Evolutionary conservation across 2,888 invertebrate genomes (phyloP), one percentile per base, ranked within the genome.

Genomic region (Colletes collaris): DNA sequence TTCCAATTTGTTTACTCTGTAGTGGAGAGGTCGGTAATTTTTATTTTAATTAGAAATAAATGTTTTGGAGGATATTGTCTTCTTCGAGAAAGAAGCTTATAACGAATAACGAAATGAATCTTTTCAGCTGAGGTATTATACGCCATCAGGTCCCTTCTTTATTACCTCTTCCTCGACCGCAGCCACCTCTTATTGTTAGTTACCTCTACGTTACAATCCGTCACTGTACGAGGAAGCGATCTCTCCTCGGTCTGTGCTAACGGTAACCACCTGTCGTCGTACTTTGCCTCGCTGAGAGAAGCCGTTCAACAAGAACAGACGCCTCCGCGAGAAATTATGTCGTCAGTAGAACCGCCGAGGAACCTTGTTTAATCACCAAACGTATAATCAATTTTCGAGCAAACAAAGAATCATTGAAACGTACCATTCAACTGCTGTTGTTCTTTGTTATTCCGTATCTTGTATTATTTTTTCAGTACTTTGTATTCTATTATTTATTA

Each of bases 221-320:
- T 82, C 82, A 82, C 67, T 60, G 76, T 66, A 63, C 71, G 16
- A 73, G 63, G 65, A 40, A 70, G 79, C 55, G 83, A 83, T 77
- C 77, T 56, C 56, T 76, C 70, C 64, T 72, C 64, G 80, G 80
- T 77, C 75, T 70, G 75, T 56, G 50, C 59, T 78, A 83, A 84
- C 81, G 78, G 81, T 84, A 83, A 84, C 83, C 83, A 83, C 81
- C 81, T 81, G 84, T 73, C 83, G 64, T 81, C 69, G 67, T 76
- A 73, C 40, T 68, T 78, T 46, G 68, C 63, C 46, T 56, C 68
- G n/a, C n/a, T 66, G 46, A 50, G 56, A 40, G 74, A 76, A 73
- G 70, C 53, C 62, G 49, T 70, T 40, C 69, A 64, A 71, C 65
- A 11, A 52, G 46, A 67, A 63, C 67, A 55, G 52, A 52, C 60